A percentile compares a stretch with the other conserved stretches of the same genome.
phyloP scores from a whole-genome alignment of 92 coral and sea anemone genomes.

The Porites lobata region DNA sequence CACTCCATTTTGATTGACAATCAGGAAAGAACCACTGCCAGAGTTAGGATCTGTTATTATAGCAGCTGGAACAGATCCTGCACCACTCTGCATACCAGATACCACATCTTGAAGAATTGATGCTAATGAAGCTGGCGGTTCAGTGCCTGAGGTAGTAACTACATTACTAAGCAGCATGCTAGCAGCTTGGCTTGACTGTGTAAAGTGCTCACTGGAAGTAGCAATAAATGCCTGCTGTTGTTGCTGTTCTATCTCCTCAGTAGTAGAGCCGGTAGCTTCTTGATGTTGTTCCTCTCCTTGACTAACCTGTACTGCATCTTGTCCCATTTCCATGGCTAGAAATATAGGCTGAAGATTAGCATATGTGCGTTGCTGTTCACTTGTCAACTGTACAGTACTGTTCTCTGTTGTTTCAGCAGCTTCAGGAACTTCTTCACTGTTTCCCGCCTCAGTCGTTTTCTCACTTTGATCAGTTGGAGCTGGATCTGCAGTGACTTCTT shows the following conservation, averaged over 20 bases:
- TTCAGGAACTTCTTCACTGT: constrained; percentile 55
- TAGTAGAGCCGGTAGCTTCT: constrained; percentile 19
- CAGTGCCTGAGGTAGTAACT: constrained; percentile 71
- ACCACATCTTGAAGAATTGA: constrained; percentile 98
- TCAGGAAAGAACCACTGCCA: constrained; percentile 94
- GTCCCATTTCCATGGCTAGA: constrained; percentile 99
- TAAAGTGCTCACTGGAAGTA: constrained; percentile 66
- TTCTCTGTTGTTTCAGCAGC: constrained; percentile 48
- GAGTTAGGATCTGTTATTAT: constrained; percentile 95
- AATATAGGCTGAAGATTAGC: constrained; percentile 99
- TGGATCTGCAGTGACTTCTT: background rate
- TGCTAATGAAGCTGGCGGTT: constrained; percentile 90
- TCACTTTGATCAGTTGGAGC: constrained; percentile 21
- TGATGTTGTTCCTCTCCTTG: constrained; percentile 69
- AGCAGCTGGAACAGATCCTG: constrained; percentile 96
- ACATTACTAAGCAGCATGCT: constrained; percentile 75
- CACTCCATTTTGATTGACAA: constrained; percentile 97
- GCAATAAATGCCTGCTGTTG: constrained; percentile 49
- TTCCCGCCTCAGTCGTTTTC: constrained; percentile 42
- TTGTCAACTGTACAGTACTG: constrained; percentile 37
- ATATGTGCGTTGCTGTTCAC: constrained; percentile 93
- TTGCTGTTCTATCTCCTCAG: constrained; percentile 55
- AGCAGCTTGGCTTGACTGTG: constrained; percentile 73
- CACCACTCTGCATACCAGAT: constrained; percentile 96
- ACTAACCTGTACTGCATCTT: constrained; percentile 76